Evolutionary conservation across 2,113 vertebrate genomes (phyloP), one percentile per base, ranked within the genome.

Genomic region (Mugil cephalus): DNA sequence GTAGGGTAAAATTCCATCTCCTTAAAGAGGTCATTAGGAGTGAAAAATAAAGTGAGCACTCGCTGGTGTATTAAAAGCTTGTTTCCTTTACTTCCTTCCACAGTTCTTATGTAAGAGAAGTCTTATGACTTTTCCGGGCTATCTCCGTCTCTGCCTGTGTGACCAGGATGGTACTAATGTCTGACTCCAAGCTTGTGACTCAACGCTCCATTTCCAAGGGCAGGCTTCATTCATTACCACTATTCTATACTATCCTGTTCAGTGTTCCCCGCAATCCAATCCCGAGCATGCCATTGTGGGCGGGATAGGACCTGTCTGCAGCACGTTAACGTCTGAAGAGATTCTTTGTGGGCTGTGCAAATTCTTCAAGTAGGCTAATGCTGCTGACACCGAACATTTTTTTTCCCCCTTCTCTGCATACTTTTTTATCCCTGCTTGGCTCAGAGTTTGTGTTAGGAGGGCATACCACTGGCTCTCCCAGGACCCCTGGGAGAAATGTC

Each of bases 341-440:
- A 65, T 52, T 71, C 51, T 85, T 69, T 89, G 81, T 82, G 83
- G 75, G 1, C 61, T 74, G 79, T 56, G 47, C 52, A 59, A 58
- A 84, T 78, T 85, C 69, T 84, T 80, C n/a, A 43, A 47, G 62
- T 39, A 73, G 56, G 64, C 71, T 84, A 87, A 86, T 67, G 65
- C 77, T 89, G 88, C 89, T 85, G 84, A 90, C 74, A 38, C 64
- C 52, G 66, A 77, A 85, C 78, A 63, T 85, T 87, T 82, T 86
- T 84, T 83, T 70, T n/a, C n/a, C 66, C 69, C 45, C 64, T 48
- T 64, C 67, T 50, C 65, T 60, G 56, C 82, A 79, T 83, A 69
- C 69, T 66, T 71, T 84, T 78, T 88, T 59, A 74, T 81, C 53
- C 79, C 67, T 45, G 75, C 65, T 73, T 69, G 58, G 77, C 74